Conservation (phyloP, 2,113 vertebrate species). For the Propithecus coquereli region DNA sequence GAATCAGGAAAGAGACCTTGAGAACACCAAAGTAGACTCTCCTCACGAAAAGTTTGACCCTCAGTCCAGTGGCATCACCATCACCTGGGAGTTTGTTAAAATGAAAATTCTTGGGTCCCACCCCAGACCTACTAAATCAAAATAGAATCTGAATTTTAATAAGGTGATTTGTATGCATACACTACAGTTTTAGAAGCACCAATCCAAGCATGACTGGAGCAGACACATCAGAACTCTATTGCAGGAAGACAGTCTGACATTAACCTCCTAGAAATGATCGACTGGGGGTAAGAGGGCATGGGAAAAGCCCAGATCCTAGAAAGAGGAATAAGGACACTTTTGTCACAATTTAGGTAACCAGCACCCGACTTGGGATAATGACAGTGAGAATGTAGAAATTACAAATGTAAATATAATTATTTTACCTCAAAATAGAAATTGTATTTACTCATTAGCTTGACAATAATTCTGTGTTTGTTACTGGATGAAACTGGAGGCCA, state of each 20-base stretch:
- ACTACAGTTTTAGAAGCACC: not conserved
- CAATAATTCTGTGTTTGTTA: not conserved
- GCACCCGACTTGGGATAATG: not conserved
- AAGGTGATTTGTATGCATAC: too few relatives aligned
- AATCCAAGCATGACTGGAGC: not conserved
- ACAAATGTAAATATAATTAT: not conserved
- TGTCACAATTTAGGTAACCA: not conserved
- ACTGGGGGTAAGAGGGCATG: fast-evolving
- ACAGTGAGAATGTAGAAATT: not conserved
- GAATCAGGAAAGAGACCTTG: not conserved
- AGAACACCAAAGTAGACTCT: not conserved
- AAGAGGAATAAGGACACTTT: not conserved
- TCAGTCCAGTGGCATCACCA: not conserved
- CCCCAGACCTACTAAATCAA: not conserved
- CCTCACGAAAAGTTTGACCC: not conserved
- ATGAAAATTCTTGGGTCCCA: not conserved
- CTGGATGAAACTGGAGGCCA: too few relatives aligned
- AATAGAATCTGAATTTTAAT: not conserved
- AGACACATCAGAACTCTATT: not conserved
- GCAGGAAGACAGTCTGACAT: not conserved
- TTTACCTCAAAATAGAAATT: not conserved
- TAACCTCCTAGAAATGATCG: not conserved
- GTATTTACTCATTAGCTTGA: not conserved
- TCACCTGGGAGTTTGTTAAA: not conserved
- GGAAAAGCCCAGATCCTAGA: not conserved